Base-by-base conservation (phyloP, 2,888 invertebrate genomes). In the Zelleria hepariella region DNA sequence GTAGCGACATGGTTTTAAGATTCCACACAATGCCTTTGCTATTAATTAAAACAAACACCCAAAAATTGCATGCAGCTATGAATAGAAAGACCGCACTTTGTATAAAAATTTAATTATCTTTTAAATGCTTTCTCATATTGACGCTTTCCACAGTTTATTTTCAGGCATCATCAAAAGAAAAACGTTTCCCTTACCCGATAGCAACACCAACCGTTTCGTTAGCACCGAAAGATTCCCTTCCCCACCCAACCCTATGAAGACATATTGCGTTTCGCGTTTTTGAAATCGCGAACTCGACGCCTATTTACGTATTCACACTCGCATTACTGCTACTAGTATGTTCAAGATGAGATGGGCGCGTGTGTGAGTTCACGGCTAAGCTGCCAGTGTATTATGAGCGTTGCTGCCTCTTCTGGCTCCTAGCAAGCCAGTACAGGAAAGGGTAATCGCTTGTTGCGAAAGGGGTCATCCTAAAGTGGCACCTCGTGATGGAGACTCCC, bases 271-370 rank as follows among this genome's bases (percentile, higher is more conserved):
- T 86, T 85, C 86, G 82, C 85, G 85, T 86, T 87, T 86, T 87
- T 86, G 86, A 86, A 85, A 80, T 84, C 85, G 82, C 86, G 84
- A 83, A 83, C 82, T 82, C 83, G 76, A 78, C 78, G 78, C 78
- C 82, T 87, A 87, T 87, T 86, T 87, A 86, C 86, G 82, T 86
- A 87, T 86, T 86, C 86, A 86, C 86, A 85, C 84, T 86, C 83
- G 80, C 85, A 85, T 86, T 86, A 86, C 84, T 81, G 73, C 78
- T 79, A 80, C 79, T 82, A 78, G 78, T 82, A 80, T 72, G 78
- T 80, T 74, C 74, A 79, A 82, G 86, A 86, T 86, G 86, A 86
- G 80, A 79, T 78, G 76, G 75, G 77, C 69, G 72, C 71, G 63
- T 80, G 85, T 83, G 83, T 81, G 80, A 63, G 68, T 68, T 70